These are phyloP conservation scores for Melieria picta DNA, from an alignment of 2,888 invertebrate genomes.

Conservation along the genomic window DNA sequence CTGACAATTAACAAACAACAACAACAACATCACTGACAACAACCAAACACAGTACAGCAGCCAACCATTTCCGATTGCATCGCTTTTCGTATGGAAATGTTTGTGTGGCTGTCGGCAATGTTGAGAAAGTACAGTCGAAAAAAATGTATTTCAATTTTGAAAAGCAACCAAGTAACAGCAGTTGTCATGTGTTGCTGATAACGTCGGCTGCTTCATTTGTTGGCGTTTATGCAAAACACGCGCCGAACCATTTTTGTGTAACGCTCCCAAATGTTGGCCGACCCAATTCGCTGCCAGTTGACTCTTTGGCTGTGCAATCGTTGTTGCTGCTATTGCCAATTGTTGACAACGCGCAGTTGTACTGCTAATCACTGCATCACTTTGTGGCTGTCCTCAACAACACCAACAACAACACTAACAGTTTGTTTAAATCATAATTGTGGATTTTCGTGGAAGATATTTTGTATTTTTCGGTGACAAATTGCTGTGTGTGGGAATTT, in stretches of 20 bases:
- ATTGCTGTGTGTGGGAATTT: too few relatives aligned
- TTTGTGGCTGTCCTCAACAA: too few relatives aligned
- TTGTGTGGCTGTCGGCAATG: background rate
- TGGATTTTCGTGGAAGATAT: too few relatives aligned
- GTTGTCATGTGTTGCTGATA: background rate
- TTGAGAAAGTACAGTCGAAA: background rate
- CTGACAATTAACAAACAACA: slow-evolving; percentile 52
- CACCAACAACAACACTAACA: too few relatives aligned
- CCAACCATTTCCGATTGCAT: slow-evolving; percentile 9
- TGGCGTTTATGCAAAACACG: slow-evolving; percentile 14
- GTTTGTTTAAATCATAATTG: too few relatives aligned
- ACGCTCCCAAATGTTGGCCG: background rate
- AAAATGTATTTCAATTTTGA: background rate
- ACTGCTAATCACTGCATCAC: too few relatives aligned
- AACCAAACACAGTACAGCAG: slow-evolving; percentile 42
- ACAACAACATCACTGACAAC: slow-evolving; percentile 46
- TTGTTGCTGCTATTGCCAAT: too few relatives aligned
- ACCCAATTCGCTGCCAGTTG: too few relatives aligned
- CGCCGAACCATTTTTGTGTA: background rate
- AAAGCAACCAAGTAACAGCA: background rate
- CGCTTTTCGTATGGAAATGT: background rate
- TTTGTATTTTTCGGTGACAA: too few relatives aligned
- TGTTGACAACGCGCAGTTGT: too few relatives aligned
- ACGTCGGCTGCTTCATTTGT: background rate
- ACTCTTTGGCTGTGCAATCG: too few relatives aligned